Evolutionary conservation across 2,113 vertebrate species (phyloP).

Genomic region (Phalacrocorax pelagicus): DNA sequence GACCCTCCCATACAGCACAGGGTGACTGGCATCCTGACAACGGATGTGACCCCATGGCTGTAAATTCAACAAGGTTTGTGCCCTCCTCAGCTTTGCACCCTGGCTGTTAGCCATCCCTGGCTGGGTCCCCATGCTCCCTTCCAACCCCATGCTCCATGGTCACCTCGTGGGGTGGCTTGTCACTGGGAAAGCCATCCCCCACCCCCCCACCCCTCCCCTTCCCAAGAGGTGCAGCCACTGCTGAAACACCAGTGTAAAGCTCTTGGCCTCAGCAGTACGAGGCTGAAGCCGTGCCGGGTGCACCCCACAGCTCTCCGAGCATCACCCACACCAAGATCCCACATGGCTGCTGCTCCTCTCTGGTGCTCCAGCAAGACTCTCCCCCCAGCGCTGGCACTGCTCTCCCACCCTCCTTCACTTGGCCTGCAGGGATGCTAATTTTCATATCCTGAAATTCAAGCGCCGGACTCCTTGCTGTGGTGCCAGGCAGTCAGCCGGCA

Average conservation of each 20-base stretch:
- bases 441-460: not conserved
- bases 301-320: not conserved
- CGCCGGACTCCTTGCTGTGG: fast-evolving
- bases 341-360: not conserved
- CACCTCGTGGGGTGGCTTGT: fast-evolving
- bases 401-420: not conserved
- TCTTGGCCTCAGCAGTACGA: not conserved
- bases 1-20: not conserved
- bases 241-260: not conserved
- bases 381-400: not conserved
- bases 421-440: not conserved
- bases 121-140: not conserved
- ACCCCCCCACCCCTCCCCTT: not conserved
- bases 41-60: not conserved
- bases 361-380: not conserved
- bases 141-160: not conserved
- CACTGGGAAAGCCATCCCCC: not conserved
- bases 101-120: not conserved
- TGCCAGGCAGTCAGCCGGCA: fast-evolving
- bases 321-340: not conserved
- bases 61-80: not conserved
- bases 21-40: not conserved
- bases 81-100: not conserved
- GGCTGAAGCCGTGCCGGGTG: fast-evolving
- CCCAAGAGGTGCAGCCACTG: not conserved